Percentiles rank a stretch among this genome's conserved stretches.
phyloP scores from a whole-genome alignment of 1,140 invertebrate genomes.

The Drosophila paulistorum region DNA sequence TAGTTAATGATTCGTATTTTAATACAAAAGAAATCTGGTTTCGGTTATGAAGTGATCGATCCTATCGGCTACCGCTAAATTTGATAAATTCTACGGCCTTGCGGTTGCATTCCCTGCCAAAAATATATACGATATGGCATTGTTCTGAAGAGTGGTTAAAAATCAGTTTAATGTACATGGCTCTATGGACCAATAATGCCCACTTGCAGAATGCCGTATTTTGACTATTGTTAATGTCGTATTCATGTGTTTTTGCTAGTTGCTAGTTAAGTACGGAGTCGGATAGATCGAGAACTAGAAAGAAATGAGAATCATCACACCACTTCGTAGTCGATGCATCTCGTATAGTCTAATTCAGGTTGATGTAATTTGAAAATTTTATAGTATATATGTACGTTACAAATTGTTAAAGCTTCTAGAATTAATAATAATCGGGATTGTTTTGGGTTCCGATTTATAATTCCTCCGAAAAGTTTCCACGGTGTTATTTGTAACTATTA shows the following conservation, averaged over 20 bases:
- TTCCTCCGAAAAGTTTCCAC: not conserved
- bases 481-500: conserved; percentile 2
- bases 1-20: too few relatives aligned
- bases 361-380: conserved; percentile 51
- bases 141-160: not conserved
- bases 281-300: conserved; percentile 6
- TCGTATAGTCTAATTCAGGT: conserved; percentile 25
- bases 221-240: conserved; percentile 6
- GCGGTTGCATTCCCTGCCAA: not conserved
- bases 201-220: conserved; percentile 1
- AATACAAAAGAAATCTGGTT: not conserved
- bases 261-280: conserved; percentile 4
- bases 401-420: conserved; percentile 70
- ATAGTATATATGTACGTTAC: conserved; percentile 51
- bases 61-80: not conserved
- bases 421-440: conserved; percentile 20
- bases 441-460: not conserved
- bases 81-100: not conserved
- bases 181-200: conserved; percentile 4
- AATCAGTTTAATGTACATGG: conserved; percentile 2
- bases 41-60: not conserved
- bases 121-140: not conserved
- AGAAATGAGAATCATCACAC: conserved; percentile 5
- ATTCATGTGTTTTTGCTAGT: conserved; percentile 3
- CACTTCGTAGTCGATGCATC: conserved; percentile 2